Conservation (phyloP, 2,797 vertebrate genomes). For the Acridotheres tristis region DNA sequence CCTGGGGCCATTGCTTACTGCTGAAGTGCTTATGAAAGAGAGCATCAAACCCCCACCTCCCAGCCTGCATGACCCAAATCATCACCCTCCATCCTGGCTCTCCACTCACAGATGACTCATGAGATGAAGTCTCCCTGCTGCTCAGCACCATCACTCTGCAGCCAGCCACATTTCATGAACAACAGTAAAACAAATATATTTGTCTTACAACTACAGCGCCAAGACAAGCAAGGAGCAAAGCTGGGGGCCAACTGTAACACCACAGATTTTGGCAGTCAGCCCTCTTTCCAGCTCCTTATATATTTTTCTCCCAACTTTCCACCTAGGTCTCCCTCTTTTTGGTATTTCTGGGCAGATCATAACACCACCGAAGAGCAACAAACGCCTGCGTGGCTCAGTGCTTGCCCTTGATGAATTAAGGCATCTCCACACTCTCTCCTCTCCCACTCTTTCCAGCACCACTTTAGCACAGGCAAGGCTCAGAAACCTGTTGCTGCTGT, state of each 20-base stretch:
- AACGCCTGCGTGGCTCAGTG: neutral
- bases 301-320: slow-evolving; percentile 62
- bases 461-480: neutral
- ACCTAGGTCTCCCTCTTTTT: neutral
- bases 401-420: slow-evolving; percentile 15
- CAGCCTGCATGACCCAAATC: neutral
- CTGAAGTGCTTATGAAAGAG: neutral
- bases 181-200: slow-evolving; percentile 57
- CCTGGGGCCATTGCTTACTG: neutral
- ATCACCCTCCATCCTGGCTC: neutral
- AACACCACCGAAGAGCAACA: neutral
- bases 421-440: neutral
- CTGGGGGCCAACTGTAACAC: slow-evolving; percentile 65
- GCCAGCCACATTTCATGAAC: slow-evolving; percentile 7
- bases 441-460: neutral
- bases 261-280: slow-evolving; percentile 45
- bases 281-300: slow-evolving; percentile 53
- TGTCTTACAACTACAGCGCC: slow-evolving; percentile 33
- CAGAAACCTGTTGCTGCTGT: slow-evolving; percentile 49
- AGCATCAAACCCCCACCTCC: neutral
- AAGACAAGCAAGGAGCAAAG: slow-evolving; percentile 65
- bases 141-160: neutral
- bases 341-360: slow-evolving; percentile 19
- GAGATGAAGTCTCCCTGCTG: neutral
- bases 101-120: neutral